Base-by-base conservation (phyloP, 1,140 invertebrate genomes). In the Penaeus indicus region DNA sequence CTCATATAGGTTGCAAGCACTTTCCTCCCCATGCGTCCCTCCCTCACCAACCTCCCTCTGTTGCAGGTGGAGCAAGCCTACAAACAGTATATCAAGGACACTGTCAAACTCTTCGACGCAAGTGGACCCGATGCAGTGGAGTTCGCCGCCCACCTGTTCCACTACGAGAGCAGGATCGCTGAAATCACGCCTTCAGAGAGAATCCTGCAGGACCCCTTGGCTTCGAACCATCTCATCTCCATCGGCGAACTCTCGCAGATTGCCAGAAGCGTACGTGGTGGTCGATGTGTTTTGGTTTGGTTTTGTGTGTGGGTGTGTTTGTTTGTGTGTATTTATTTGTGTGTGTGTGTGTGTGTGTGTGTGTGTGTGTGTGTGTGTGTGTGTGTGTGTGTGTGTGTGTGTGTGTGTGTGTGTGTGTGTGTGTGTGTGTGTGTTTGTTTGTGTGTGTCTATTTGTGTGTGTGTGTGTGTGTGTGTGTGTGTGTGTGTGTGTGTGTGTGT, bases 131-230 rank as follows among this genome's bases (percentile, higher is more conserved):
- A 94, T 27, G 94, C 95, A 0, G 90, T 92, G 0, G 93, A 92
- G 77, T 95, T 95, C 91, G 93, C 94, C 16, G 93, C 94, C 11
- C 94, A 95, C 89, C 93, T 95, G 42, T 95, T 94, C 91, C 92
- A 92, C 72, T 95, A 95, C 91, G 95, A 95, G 91, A 94, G 93
- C 90, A 91, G 95, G 32, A 92, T 95, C 1, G 95, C 95, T 5
- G 94, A 94, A 91, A 93, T 94, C 77, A 93, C 93, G 72, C 93
- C 93, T 0, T 91, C 92, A 47, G 90, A 91, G 7, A 87, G 86
- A 42, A 91, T 92, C 54, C 91, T 93, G 38, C 89, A 91, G 32
- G 92, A 93, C 91, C 93, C 93, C 1, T 90, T 93, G n/a, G 91
- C 89, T 3, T 92, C 91, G 22, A 92, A 92, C 64, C 92, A 93